Conservation (phyloP, 2,888 invertebrate species). For the Falcaria lacertinaria region DNA sequence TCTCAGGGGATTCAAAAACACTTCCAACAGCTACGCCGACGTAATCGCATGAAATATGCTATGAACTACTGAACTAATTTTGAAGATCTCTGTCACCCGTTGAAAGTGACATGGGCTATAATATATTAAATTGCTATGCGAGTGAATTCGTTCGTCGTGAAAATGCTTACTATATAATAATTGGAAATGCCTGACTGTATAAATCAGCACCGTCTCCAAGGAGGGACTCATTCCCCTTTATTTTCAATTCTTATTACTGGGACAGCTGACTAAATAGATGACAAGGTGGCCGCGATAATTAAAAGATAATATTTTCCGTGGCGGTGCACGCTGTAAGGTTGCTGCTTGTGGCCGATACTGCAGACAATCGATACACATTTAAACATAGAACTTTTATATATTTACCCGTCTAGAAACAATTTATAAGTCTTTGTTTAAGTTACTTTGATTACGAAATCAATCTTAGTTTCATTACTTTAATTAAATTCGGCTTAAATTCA, state of each 20-base stretch:
- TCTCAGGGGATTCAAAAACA: too few relatives aligned
- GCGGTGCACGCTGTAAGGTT: conserved; percentile 33
- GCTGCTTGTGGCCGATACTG: conserved; percentile 25
- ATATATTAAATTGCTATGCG: too few relatives aligned
- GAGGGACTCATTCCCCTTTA: conserved; percentile 29
- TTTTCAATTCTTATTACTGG: conserved; percentile 50
- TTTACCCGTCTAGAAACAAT: conserved; percentile 16
- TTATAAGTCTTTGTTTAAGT: background rate
- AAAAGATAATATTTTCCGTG: conserved; percentile 62
- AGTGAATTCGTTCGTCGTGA: too few relatives aligned
- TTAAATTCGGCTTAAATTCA: too few relatives aligned
- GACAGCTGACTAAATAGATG: conserved; percentile 56
- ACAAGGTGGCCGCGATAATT: conserved; percentile 50
- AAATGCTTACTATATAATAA: too few relatives aligned
- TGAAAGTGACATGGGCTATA: too few relatives aligned
- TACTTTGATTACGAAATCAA: too few relatives aligned
- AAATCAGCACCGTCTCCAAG: conserved; percentile 5
- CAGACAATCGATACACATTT: conserved; percentile 24
- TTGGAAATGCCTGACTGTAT: background rate
- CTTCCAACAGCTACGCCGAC: too few relatives aligned
- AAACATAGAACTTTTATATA: conserved; percentile 29
- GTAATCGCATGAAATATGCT: too few relatives aligned
- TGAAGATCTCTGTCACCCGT: too few relatives aligned
- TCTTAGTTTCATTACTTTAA: too few relatives aligned
- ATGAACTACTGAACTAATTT: too few relatives aligned